These are phyloP conservation scores for Bradysia coprophila DNA, from an alignment of 1,140 invertebrate genomes.

Conservation along the genomic window DNA sequence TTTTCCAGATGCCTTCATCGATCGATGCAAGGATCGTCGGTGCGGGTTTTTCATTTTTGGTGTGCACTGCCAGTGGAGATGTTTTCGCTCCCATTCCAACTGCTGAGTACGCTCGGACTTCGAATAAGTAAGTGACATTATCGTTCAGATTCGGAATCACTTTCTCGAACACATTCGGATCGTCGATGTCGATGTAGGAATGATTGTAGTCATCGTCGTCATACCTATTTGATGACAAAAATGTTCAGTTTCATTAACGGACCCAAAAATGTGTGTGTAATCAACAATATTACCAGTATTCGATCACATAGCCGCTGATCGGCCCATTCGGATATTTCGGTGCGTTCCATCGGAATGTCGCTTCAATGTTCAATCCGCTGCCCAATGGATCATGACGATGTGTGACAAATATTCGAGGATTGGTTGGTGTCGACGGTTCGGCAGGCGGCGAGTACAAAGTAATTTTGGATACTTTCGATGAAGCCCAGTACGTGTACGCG, in stretches of 20 bases:
- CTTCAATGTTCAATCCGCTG: slow-evolving; percentile 11
- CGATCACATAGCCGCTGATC: slow-evolving; percentile 2
- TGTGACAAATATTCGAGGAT: slow-evolving; percentile 47
- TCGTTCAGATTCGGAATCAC: slow-evolving; percentile 32
- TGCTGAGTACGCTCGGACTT: slow-evolving; percentile 61
- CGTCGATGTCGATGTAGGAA: too few species aligned
- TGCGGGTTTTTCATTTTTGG: slow-evolving; percentile 45
- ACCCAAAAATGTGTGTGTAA: too few species aligned
- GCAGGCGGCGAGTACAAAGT: slow-evolving; percentile 44
- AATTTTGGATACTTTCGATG: slow-evolving; percentile 36
- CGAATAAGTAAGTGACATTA: slow-evolving; percentile 40
- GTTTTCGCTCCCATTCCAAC: slow-evolving; percentile 51
- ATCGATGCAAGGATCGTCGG: slow-evolving; percentile 59
- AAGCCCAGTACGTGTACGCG: slow-evolving; percentile 70
- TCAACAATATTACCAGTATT: background rate
- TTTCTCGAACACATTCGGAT: slow-evolving; percentile 29
- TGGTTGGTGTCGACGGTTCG: slow-evolving; percentile 46
- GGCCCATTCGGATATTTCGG: slow-evolving; percentile 46
- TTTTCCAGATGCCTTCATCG: slow-evolving; percentile 44
- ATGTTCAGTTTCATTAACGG: background rate
- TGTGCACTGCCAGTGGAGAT: slow-evolving; percentile 8
- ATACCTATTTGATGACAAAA: slow-evolving; percentile 14
- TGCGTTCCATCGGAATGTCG: slow-evolving; percentile 56
- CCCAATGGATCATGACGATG: slow-evolving; percentile 17
- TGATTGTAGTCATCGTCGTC: slow-evolving; percentile 14